Evolutionary conservation across 2,113 vertebrate species (phyloP), one percentile per base, ranked within the genome.

Genomic region (Procapra przewalskii): DNA sequence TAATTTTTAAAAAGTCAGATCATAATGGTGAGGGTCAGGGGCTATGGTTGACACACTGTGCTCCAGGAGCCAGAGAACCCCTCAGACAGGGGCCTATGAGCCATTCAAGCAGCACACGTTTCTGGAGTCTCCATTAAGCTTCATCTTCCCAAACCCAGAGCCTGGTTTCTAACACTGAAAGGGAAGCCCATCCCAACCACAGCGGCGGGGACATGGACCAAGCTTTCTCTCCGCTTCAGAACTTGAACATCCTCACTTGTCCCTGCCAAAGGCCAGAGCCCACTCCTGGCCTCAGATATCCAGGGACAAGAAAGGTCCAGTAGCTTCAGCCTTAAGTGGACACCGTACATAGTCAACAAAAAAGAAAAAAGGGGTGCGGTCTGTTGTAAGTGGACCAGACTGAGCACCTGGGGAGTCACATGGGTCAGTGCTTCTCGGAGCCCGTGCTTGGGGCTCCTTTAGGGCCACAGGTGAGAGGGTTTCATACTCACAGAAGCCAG

Each of bases 121-220:
- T 62, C 40, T 29, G 64, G 77, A 17, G 5, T n/a, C 17, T 48
- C 40, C 12, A 6, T 31, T 36, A 62, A 31, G 13, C 31, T 33
- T 52, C 79, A 27, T 9, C 3, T 7, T 43, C 43, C 50, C 27
- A 67, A 21, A 1, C 16, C 4, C 40, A 7, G 29, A 62, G 29
- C 33, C n/a, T 10, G 27, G 43, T 17, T 80, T 60, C 57, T 50
- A 33, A 59, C 33, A 5, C 31, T 25, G 59, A 48, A 10, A 23
- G 54, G 19, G 3, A 17, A 0, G 33, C 17, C 1, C 16, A 0
- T 88, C n/a, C 62, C 40, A 84, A 25, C 27, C 4, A 23, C 0
- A n/a, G 29, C 14, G 29, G 2, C 1, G n/a, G 52, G 57, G 54
- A 40, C 17, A 6, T 7, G 8, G 17, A 19, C 88, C 19, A 48